Evolutionary conservation across 2,888 invertebrate species (phyloP).

Genomic region (Zygogramma bicolorata): DNA sequence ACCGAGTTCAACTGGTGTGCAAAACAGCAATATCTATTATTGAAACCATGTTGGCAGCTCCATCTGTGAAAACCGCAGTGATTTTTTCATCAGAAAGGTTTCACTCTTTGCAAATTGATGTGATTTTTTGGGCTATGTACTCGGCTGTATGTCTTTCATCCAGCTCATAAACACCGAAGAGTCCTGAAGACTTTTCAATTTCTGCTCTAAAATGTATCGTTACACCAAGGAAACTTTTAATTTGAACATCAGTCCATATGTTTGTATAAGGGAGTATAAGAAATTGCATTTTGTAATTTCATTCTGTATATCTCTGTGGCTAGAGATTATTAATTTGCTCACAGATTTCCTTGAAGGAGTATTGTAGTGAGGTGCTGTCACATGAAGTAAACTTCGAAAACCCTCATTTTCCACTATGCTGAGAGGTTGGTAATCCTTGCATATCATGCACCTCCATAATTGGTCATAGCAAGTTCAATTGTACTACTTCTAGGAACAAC

Average conservation of each 20-base stretch:
- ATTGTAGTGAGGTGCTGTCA: slow-evolving; percentile 36
- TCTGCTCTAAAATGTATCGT: slow-evolving; percentile 37
- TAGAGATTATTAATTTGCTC: slow-evolving; percentile 30
- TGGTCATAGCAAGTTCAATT: background rate
- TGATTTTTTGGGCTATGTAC: slow-evolving; percentile 22
- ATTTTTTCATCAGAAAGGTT: slow-evolving; percentile 39
- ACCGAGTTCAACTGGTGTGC: slow-evolving; percentile 44
- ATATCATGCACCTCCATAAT: slow-evolving; percentile 33
- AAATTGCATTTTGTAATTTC: slow-evolving; percentile 25
- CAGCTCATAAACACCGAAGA: slow-evolving; percentile 28
- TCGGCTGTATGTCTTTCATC: slow-evolving; percentile 29
- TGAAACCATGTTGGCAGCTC: slow-evolving; percentile 18
- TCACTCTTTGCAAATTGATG: slow-evolving; percentile 36
- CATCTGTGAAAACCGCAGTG: slow-evolving; percentile 19
- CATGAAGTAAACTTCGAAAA: slow-evolving; percentile 40
- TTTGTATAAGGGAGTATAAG: slow-evolving; percentile 31
- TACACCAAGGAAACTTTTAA: slow-evolving; percentile 43
- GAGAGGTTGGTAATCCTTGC: slow-evolving; percentile 39
- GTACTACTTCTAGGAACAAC: background rate
- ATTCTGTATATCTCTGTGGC: slow-evolving; percentile 28
- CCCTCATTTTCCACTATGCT: slow-evolving; percentile 41
- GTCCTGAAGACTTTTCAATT: slow-evolving; percentile 10
- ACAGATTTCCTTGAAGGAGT: slow-evolving; percentile 36
- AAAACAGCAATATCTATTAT: slow-evolving; percentile 35
- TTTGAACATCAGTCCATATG: slow-evolving; percentile 46